phyloP scores from a whole-genome alignment of 2,113 vertebrate species.

The Epinephelus moara region DNA sequence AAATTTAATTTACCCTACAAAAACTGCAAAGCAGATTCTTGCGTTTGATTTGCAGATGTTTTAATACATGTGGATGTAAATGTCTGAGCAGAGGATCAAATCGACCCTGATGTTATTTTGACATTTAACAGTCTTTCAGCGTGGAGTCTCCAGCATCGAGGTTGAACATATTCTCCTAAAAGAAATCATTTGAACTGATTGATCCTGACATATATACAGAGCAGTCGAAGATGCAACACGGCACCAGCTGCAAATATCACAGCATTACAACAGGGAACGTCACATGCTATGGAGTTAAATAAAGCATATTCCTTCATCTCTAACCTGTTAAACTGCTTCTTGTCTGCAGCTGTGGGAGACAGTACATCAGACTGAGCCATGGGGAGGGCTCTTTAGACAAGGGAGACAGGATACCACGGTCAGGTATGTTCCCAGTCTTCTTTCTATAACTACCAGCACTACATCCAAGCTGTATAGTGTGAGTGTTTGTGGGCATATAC shows the following conservation, averaged over 20 bases:
- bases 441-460: neutral
- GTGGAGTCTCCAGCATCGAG: neutral
- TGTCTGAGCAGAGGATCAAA: neutral
- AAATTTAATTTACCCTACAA: neutral
- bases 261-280: neutral
- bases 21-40: neutral
- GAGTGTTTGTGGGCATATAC: neutral
- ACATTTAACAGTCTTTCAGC: neutral
- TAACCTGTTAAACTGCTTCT: slow-evolving; percentile 25
- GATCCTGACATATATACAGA: neutral
- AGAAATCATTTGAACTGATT: neutral
- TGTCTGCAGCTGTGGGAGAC: slow-evolving; percentile 90
- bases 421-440: slow-evolving; percentile 82
- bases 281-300: neutral
- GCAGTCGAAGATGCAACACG: neutral
- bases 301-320: slow-evolving; percentile 3
- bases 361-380: slow-evolving; percentile 88
- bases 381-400: slow-evolving; percentile 86
- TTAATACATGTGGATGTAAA: neutral
- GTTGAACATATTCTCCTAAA: neutral
- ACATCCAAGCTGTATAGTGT: neutral
- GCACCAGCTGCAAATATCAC: neutral
- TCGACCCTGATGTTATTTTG: neutral
- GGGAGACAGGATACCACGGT: slow-evolving; percentile 83
- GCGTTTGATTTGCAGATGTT: neutral